Evolutionary conservation across 2,888 invertebrate genomes (phyloP).

Genomic region (Dugesia japonica): DNA sequence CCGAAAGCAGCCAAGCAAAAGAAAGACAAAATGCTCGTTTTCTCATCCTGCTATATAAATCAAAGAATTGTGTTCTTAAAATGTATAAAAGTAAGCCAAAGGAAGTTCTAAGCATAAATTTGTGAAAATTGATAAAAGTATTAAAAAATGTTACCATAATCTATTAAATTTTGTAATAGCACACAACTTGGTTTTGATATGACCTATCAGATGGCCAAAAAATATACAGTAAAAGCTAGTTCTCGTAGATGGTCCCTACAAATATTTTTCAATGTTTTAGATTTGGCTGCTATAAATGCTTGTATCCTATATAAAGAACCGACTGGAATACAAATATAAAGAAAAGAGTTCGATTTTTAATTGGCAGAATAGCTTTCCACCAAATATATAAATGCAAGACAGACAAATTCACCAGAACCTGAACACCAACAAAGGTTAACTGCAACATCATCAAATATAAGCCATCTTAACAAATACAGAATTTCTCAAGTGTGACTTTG

Average conservation of each 20-base stretch:
- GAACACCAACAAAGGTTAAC: background rate
- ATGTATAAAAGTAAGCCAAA: no score
- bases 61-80: no score
- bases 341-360: background rate
- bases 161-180: background rate
- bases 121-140: background rate
- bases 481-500: background rate
- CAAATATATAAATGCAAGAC: background rate
- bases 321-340: background rate
- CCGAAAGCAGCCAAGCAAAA: no score
- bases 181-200: background rate
- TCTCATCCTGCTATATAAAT: no score
- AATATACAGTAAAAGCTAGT: slow-evolving; percentile 20
- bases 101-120: background rate
- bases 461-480: background rate
- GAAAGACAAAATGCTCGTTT: no score
- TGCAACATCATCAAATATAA: slow-evolving; percentile 4
- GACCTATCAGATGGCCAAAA: background rate
- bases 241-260: background rate
- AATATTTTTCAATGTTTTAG: no score
- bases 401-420: background rate
- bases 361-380: background rate
- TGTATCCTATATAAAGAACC: background rate
- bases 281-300: background rate
- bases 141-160: background rate